Base-by-base conservation (phyloP, 2,113 vertebrate species). In the Thamnaconus septentrionalis region DNA sequence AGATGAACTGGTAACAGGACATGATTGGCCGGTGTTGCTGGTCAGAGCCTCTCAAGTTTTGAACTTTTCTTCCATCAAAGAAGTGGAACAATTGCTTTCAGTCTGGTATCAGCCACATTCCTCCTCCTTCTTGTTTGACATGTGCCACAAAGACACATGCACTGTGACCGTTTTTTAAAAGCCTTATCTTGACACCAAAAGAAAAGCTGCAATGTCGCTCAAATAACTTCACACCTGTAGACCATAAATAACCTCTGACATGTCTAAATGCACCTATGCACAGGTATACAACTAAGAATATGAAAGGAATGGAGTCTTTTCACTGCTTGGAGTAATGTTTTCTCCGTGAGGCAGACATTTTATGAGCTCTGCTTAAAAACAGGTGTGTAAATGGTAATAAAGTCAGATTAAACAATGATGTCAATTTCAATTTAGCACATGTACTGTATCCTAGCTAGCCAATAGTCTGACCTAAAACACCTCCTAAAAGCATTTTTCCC, bases 181-280 rank as follows among this genome's bases (percentile, higher is more conserved):
- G 78, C 62, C 54, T 46, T 56, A 66, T 69, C 61, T 66, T 76
- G 64, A 70, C 59, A 59, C 8, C 7, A 31, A 31, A 56, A 76
- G 58, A 54, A 43, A 66, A 47, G 5, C 55, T 8, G 43, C 59
- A 66, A 71, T 63, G 7, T 76, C 62, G 66, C 31, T 18, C 44
- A 45, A 5, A 45, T 45, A 7, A 5, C 44, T 6, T 5, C 44
- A 45, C 44, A 31, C 44, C 44, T 45, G 44, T 45, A 45, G 44
- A 45, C 7, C 5, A 45, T 7, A 6, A 31, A 6, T 45, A 6
- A 45, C 44, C 44, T 45, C 44, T 6, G 44, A 45, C 44, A 45
- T 45, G 44, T 7, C 5, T 1, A 7, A 45, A 45, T 5, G 44
- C 44, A 6, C 5, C 44, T 31, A 45, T 7, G 5, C 7, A 7